These are phyloP conservation scores for Drosophila sulfurigaster DNA, from an alignment of 1,140 invertebrate species.

Conservation along the genomic window DNA sequence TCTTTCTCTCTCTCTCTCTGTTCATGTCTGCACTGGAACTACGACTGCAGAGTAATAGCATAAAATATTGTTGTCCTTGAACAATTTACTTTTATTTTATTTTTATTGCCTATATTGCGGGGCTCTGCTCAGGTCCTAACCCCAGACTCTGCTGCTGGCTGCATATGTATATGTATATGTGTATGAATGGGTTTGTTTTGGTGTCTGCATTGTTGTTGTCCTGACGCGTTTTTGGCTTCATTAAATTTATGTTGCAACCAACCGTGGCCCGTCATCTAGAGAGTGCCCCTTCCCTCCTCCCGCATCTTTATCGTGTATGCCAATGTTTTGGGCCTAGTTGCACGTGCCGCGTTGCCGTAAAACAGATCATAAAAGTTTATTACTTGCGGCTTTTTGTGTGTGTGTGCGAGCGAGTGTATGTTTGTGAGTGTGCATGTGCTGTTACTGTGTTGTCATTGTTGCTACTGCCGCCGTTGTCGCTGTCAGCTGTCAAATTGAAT, in stretches of 20 bases:
- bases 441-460: constrained; percentile 39
- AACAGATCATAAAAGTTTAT: constrained; percentile 85
- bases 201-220: constrained; percentile 71
- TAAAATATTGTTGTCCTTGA: constrained; percentile 84
- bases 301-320: neutral
- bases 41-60: constrained; percentile 75
- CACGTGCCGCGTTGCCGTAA: constrained; percentile 79
- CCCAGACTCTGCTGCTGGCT: neutral
- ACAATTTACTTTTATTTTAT: constrained; percentile 84
- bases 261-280: constrained; percentile 17
- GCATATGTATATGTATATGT: constrained; percentile 9
- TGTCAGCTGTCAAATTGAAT: constrained; percentile 85
- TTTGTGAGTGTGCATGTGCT: constrained; percentile 36
- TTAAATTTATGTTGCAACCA: constrained; percentile 81
- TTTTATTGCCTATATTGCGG: constrained; percentile 78
- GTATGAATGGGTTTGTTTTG: constrained; percentile 36
- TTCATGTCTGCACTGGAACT: neutral
- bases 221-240: constrained; percentile 75
- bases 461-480: constrained; percentile 56
- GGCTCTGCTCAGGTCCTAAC: constrained; percentile 1
- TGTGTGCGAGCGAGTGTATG: neutral
- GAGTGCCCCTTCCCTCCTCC: neutral
- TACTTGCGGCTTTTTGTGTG: constrained; percentile 75
- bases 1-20: neutral
- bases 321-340: constrained; percentile 72